A percentile compares a stretch with the other conserved stretches of the same genome.
Conservation (phyloP, 2,797 vertebrate species). For the Coreius guichenoti region DNA sequence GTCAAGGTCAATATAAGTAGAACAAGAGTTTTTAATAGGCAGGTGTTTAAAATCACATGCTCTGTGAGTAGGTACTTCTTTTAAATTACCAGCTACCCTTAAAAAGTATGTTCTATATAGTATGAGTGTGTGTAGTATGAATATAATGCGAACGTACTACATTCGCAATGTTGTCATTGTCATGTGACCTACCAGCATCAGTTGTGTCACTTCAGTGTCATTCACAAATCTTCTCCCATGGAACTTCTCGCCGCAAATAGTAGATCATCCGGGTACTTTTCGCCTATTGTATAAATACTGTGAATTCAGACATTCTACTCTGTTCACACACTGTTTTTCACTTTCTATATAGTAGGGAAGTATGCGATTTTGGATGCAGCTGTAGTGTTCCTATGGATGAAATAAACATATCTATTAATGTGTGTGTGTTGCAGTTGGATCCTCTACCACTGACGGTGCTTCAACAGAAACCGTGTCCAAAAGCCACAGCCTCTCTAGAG, state of each 20-base stretch:
- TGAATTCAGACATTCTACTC: not conserved
- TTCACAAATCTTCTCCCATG: not conserved
- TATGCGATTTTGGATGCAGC: not conserved
- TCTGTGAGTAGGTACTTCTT: not conserved
- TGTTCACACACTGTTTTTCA: not conserved
- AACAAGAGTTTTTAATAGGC: not conserved
- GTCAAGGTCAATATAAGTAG: not conserved
- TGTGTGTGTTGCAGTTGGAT: conserved; percentile 78
- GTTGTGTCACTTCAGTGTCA: not conserved
- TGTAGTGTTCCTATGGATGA: not conserved
- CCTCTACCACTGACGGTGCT: conserved; percentile 83
- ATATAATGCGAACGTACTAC: not conserved
- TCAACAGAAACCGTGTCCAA: conserved; percentile 88
- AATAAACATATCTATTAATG: not conserved
- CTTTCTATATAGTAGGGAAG: not conserved
- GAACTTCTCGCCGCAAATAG: not conserved
- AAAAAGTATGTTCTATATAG: not conserved
- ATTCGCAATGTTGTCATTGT: not conserved
- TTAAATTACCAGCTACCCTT: not conserved
- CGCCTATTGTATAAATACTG: not conserved
- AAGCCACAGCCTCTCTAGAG: conserved; percentile 89
- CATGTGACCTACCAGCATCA: not conserved
- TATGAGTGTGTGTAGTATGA: not conserved
- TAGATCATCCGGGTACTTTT: not conserved
- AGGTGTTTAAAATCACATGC: not conserved